phyloP scores from a whole-genome alignment of 2,888 invertebrate genomes.

The Merodon equestris region DNA sequence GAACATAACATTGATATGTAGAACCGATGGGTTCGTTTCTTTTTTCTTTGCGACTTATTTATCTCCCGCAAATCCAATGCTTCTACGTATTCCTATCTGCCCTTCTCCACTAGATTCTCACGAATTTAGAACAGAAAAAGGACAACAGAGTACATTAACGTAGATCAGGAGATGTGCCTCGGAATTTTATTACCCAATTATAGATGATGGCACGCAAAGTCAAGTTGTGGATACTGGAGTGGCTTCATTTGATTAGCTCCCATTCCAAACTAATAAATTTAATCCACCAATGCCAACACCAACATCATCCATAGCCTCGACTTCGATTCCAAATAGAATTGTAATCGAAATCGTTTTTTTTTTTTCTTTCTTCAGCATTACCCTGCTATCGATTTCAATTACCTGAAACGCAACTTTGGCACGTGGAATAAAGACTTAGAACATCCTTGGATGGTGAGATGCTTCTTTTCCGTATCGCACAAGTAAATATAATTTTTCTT shows the following conservation, averaged over 20 bases:
- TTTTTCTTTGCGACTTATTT: too few species aligned
- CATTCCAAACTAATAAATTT: constrained; percentile 65
- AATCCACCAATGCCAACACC: constrained; percentile 63
- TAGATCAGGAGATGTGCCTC: constrained; percentile 46
- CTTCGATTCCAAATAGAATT: constrained; percentile 5
- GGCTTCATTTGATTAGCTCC: constrained; percentile 67
- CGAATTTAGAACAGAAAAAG: too few species aligned
- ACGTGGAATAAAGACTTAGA: constrained; percentile 47
- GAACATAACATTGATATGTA: too few species aligned
- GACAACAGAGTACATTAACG: neutral
- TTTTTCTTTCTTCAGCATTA: neutral
- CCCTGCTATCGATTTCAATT: neutral
- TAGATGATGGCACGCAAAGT: constrained; percentile 66
- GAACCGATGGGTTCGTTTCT: too few species aligned
- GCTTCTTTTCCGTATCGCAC: constrained; percentile 43
- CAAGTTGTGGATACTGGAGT: constrained; percentile 66
- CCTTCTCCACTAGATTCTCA: too few species aligned
- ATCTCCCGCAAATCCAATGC: too few species aligned
- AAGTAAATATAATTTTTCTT: constrained; percentile 59
- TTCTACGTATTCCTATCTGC: too few species aligned
- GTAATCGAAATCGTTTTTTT: constrained; percentile 20
- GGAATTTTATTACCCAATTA: constrained; percentile 68
- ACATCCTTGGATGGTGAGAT: constrained; percentile 30
- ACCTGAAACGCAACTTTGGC: constrained; percentile 48
- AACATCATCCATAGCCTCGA: constrained; percentile 19